Conservation (phyloP, 1,140 invertebrate species). For the Drosophila obscura region DNA sequence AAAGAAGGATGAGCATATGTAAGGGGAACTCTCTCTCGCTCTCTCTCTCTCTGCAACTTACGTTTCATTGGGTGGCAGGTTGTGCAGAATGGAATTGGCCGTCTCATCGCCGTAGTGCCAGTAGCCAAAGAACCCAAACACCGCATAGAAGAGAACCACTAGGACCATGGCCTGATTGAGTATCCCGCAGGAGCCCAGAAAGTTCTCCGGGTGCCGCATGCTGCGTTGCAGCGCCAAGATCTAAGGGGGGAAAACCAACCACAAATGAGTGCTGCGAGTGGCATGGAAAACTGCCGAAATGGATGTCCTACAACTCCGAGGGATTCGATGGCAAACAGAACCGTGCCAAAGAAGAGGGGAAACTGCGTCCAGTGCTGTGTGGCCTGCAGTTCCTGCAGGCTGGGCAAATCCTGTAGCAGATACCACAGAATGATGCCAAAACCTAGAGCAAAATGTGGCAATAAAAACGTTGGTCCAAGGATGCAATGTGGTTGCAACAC, state of each 20-base stretch:
- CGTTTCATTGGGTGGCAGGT: slow-evolving; percentile 45
- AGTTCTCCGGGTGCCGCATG: slow-evolving; percentile 45
- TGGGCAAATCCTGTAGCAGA: slow-evolving; percentile 35
- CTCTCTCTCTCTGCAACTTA: slow-evolving; percentile 3
- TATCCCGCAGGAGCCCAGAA: slow-evolving; percentile 48
- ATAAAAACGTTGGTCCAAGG: no score
- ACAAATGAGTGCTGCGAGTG: neutral
- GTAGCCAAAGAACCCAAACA: slow-evolving; percentile 59
- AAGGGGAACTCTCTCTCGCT: no score
- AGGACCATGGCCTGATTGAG: slow-evolving; percentile 53
- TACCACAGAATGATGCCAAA: slow-evolving; percentile 23
- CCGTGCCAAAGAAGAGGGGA: slow-evolving; percentile 49
- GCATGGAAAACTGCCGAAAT: neutral
- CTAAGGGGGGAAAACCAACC: slow-evolving; percentile 7
- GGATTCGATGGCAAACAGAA: slow-evolving; percentile 54
- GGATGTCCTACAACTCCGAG: slow-evolving; percentile 47
- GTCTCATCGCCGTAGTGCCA: slow-evolving; percentile 52
- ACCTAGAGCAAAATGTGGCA: slow-evolving; percentile 19
- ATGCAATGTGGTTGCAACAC: neutral
- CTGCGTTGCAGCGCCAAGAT: slow-evolving; percentile 32
- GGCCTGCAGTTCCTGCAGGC: slow-evolving; percentile 28
- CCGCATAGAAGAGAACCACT: slow-evolving; percentile 33
- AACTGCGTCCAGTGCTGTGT: slow-evolving; percentile 16
- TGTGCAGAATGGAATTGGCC: slow-evolving; percentile 41
- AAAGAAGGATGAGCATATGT: no score